Conservation (phyloP, 1,140 invertebrate species). For the Ephestia elutella region DNA sequence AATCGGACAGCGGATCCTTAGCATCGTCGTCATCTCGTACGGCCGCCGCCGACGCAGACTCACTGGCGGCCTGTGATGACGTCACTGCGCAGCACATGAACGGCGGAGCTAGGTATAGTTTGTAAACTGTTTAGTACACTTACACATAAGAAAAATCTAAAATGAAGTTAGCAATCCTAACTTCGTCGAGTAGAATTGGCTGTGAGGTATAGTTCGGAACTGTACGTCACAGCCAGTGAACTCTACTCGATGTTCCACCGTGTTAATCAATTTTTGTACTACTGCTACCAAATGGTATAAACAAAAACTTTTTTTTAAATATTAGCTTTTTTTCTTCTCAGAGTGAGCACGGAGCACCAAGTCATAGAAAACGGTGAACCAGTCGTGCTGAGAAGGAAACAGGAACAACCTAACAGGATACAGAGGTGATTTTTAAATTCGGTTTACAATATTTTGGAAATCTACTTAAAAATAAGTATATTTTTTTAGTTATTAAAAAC, state of each 20-base stretch:
- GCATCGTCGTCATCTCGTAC: constrained; percentile 61
- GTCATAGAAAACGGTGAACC: constrained; percentile 42
- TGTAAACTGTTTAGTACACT: no score
- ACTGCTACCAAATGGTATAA: no score
- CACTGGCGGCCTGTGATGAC: constrained; percentile 86
- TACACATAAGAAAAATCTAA: no score
- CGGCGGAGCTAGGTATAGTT: constrained; percentile 41
- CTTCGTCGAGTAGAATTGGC: no score
- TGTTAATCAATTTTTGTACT: no score
- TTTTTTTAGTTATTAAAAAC: no score
- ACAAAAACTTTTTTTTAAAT: no score
- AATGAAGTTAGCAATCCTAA: no score
- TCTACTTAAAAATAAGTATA: neutral
- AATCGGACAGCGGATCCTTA: constrained; percentile 69
- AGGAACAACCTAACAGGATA: constrained; percentile 56
- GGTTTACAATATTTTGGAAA: neutral
- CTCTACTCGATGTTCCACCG: no score
- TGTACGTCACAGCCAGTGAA: no score
- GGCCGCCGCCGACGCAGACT: constrained; percentile 83
- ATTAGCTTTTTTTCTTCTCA: no score
- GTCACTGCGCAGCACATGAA: constrained; percentile 61
- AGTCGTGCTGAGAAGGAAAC: constrained; percentile 54
- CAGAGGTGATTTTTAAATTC: constrained; percentile 35
- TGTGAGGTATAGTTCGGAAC: no score
- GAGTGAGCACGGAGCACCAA: constrained; percentile 50